Evolutionary conservation across 2,888 invertebrate genomes (phyloP), one percentile per base, ranked within the genome.

Genomic region (Hypsopygia costalis): DNA sequence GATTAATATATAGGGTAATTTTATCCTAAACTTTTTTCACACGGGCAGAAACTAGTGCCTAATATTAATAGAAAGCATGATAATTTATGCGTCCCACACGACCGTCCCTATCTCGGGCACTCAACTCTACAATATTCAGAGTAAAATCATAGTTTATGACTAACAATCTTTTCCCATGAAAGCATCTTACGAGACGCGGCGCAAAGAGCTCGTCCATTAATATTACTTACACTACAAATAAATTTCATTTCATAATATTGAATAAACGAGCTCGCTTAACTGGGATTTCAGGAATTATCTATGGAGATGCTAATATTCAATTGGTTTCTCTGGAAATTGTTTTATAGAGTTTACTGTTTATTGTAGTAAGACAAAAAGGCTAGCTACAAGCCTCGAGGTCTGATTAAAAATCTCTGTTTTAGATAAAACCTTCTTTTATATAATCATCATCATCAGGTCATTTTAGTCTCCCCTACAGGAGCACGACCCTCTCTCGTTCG

Each of bases 141-240:
- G 79, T 70, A 81, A 80, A 81, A 86, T 85, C 75, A 76, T 83
- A 81, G 74, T 86, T 85, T 82, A 85, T 80, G 72, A 63, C 67
- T 51, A 50, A 69, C 80, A 75, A 81, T 81, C 69, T 77, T 73
- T 75, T 56, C 53, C 68, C 67, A 57, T 62, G 70, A 81, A 81
- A 80, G 80, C 79, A 79, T 62, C 73, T 77, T 70, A 72, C 60
- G 62, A 43, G 46, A 58, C 48, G 46, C 16, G 57, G 49, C 59
- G 56, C 52, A 58, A 50, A 58, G 59, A 58, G 63, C 59, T 55
- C 43, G 48, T 4, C 51, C 71, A 79, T 81, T 78, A 70, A 81
- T 81, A 74, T 78, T 71, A 79, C 79, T 83, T 74, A 77, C 65
- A 63, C 58, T 68, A 68, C 64, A 72, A 68, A 74, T 75, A 72